Evolutionary conservation across 2,113 vertebrate species (phyloP).

Genomic region (Leucopsar rothschildi): DNA sequence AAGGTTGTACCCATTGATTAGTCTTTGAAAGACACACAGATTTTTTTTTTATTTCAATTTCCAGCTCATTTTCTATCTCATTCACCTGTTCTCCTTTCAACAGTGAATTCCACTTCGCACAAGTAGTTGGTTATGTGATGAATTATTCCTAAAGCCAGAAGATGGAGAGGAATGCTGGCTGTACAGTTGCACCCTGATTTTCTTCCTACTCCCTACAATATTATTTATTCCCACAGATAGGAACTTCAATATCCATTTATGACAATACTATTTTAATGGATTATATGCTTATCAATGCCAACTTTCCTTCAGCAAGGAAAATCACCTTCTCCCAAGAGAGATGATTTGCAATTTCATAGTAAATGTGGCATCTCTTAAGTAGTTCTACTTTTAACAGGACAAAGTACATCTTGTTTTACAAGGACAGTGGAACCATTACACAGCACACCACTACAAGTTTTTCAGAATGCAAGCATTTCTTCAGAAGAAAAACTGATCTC

Average conservation of each 20-base stretch:
- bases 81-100: neutral
- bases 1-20: neutral
- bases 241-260: neutral
- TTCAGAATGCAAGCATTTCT: neutral
- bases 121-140: neutral
- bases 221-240: neutral
- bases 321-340: slow-evolving; percentile 26
- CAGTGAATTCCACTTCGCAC: neutral
- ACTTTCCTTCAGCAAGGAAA: slow-evolving; percentile 2
- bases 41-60: neutral
- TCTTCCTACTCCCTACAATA: neutral
- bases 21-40: neutral
- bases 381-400: slow-evolving; percentile 41
- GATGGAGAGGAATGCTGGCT: neutral
- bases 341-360: neutral
- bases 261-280: neutral
- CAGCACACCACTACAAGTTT: neutral
- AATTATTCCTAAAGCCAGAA: neutral
- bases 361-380: neutral
- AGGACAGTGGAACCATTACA: neutral
- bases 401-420: slow-evolving; percentile 4
- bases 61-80: neutral
- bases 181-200: neutral
- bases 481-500: neutral
- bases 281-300: neutral